A percentile compares a stretch with the other conserved stretches of the same genome.
phyloP scores from a whole-genome alignment of 1,140 invertebrate genomes.

The Drosophila obscura region DNA sequence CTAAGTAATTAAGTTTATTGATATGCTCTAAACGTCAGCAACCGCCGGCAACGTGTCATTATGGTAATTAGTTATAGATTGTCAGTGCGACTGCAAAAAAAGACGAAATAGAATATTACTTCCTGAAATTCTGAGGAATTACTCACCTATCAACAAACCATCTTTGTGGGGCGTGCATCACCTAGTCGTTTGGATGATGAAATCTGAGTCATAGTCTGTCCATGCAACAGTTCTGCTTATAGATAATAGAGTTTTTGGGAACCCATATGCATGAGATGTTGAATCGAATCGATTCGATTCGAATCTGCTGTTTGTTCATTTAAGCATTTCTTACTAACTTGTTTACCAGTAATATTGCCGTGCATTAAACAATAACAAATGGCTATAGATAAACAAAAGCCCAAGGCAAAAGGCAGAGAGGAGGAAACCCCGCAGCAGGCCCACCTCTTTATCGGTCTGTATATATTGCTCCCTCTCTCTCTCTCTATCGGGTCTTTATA shows the following conservation, averaged over 20 bases:
- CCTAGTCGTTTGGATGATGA: conserved; percentile 16
- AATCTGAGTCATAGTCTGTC: conserved; percentile 48
- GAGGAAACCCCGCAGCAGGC: conserved; percentile 16
- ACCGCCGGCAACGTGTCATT: conserved; percentile 69
- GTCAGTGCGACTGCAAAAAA: conserved; percentile 24
- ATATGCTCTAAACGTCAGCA: conserved; percentile 57
- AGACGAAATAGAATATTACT: conserved; percentile 11
- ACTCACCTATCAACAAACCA: conserved; percentile 3
- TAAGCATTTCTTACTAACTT: conserved; percentile 50
- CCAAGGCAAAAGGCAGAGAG: conserved; percentile 55
- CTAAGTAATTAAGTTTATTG: conserved; percentile 30
- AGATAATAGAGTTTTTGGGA: conserved; percentile 27
- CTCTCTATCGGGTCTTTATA: neutral
- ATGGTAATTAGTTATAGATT: conserved; percentile 54
- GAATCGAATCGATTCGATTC: conserved; percentile 10
- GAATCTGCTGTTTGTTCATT: conserved; percentile 22
- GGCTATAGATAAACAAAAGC: conserved; percentile 63
- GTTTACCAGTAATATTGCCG: conserved; percentile 68
- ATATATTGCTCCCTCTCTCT: no score
- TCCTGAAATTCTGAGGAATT: conserved; percentile 36
- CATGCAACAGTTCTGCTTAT: conserved; percentile 22
- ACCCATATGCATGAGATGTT: conserved; percentile 2
- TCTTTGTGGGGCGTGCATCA: no score
- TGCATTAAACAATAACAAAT: conserved; percentile 59
- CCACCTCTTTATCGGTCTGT: neutral